These are phyloP conservation scores for Agrotis clavis DNA, from an alignment of 2,888 invertebrate species.

Conservation along the genomic window DNA sequence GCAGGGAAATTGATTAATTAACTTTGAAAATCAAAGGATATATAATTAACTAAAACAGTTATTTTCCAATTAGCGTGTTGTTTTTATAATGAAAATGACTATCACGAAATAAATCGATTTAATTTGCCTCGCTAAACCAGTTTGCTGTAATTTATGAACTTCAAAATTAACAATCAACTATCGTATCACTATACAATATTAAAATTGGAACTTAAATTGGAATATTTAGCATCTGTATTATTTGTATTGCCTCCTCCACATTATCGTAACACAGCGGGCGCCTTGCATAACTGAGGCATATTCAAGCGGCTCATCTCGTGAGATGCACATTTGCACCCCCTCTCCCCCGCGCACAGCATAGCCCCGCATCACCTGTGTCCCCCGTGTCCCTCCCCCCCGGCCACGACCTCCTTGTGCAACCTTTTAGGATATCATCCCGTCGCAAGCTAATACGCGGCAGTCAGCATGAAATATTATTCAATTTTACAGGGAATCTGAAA, in stretches of 20 bases:
- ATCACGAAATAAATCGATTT: slow-evolving; percentile 23
- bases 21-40: slow-evolving; percentile 3
- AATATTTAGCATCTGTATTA: no score
- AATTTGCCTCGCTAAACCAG: slow-evolving; percentile 7
- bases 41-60: slow-evolving; percentile 36
- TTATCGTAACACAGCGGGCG: slow-evolving; percentile 12
- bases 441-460: slow-evolving; percentile 51
- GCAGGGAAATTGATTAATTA: slow-evolving; percentile 19
- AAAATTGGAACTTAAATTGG: no score
- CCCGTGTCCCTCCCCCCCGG: not conserved
- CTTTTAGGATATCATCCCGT: slow-evolving; percentile 73
- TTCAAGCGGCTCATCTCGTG: slow-evolving; percentile 75
- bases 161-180: slow-evolving; percentile 7
- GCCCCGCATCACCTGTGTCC: not conserved
- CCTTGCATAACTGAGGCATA: slow-evolving; percentile 70
- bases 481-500: slow-evolving; percentile 56
- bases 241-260: slow-evolving; percentile 24
- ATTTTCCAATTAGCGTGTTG: slow-evolving; percentile 27
- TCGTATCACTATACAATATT: not conserved
- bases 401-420: slow-evolving; percentile 74
- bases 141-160: slow-evolving; percentile 7
- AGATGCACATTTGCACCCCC: slow-evolving; percentile 80
- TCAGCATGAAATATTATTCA: slow-evolving; percentile 61
- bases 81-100: slow-evolving; percentile 13
- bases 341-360: not conserved